Conservation (phyloP, 2,797 vertebrate species). For the Falco berigora region DNA sequence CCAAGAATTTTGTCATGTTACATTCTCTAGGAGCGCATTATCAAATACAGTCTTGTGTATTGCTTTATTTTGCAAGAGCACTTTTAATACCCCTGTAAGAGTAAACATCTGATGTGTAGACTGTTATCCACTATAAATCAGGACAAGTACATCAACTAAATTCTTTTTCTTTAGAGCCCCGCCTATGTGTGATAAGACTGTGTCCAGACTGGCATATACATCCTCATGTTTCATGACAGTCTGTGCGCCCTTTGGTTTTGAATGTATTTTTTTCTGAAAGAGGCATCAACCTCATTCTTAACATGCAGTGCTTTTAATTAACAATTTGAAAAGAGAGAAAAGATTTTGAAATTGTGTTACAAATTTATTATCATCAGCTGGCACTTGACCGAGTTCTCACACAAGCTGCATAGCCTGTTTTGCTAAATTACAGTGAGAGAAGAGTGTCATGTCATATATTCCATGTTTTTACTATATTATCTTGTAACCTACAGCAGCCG, state of each 20-base stretch:
- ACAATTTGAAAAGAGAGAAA: background rate
- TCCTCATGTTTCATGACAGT: background rate
- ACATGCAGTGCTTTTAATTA: background rate
- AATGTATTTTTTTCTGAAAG: background rate
- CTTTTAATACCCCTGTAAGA: background rate
- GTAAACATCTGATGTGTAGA: background rate
- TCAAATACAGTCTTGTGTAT: background rate
- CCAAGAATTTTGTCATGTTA: background rate
- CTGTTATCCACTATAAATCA: background rate
- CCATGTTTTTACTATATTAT: background rate
- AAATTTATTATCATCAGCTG: background rate
- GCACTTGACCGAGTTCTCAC: background rate
- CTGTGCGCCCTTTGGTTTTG: background rate
- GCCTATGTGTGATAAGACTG: background rate
- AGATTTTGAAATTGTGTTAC: background rate
- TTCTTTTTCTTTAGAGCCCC: background rate
- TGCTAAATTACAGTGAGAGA: background rate
- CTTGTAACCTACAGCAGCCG: background rate
- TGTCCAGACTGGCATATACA: background rate
- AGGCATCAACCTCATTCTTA: background rate
- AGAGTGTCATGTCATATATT: background rate
- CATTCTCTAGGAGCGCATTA: background rate
- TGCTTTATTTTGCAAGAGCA: background rate
- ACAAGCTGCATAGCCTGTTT: background rate
- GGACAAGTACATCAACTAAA: background rate